These are phyloP conservation scores for Drosophila fungiperda DNA, from an alignment of 2,888 invertebrate genomes.

Conservation along the genomic window DNA sequence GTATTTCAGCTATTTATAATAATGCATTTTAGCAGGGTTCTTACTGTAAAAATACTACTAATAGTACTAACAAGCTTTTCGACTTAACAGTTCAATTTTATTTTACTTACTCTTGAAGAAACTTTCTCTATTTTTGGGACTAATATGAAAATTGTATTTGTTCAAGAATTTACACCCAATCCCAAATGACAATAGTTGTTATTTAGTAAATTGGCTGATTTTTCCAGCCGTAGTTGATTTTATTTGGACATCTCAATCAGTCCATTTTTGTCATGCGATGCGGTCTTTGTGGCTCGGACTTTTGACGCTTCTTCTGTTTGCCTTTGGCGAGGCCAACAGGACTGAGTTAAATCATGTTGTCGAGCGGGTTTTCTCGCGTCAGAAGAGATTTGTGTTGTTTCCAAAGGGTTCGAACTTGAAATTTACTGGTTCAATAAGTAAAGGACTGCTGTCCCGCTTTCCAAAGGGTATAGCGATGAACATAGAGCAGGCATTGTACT, in stretches of 20 bases:
- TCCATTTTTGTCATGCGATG: conserved; percentile 48
- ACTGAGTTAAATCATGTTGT: conserved; percentile 63
- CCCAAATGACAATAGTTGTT: conserved; percentile 5
- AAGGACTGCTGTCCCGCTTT: conserved; percentile 69
- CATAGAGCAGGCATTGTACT: conserved; percentile 80
- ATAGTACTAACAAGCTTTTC: background rate
- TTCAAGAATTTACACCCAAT: conserved; percentile 51
- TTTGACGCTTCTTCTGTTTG: conserved; percentile 12
- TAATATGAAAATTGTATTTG: conserved; percentile 27
- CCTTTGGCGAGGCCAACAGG: conserved; percentile 13
- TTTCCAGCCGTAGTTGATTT: background rate
- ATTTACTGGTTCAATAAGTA: conserved; percentile 75
- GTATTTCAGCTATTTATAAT: background rate
- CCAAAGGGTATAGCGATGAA: conserved; percentile 73
- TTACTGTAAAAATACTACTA: background rate
- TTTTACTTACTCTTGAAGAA: background rate
- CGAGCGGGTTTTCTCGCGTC: conserved; percentile 79
- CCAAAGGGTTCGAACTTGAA: conserved; percentile 80
- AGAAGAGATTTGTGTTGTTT: conserved; percentile 79
- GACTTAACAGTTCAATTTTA: background rate
- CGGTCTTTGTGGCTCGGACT: conserved; percentile 29
- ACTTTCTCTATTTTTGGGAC: background rate
- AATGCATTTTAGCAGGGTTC: background rate
- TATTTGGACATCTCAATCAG: conserved; percentile 63
- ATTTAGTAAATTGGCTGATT: conserved; percentile 25